Conservation (phyloP, 35 echinoderm and acorn worm genomes). For the Apostichopus japonicus region DNA sequence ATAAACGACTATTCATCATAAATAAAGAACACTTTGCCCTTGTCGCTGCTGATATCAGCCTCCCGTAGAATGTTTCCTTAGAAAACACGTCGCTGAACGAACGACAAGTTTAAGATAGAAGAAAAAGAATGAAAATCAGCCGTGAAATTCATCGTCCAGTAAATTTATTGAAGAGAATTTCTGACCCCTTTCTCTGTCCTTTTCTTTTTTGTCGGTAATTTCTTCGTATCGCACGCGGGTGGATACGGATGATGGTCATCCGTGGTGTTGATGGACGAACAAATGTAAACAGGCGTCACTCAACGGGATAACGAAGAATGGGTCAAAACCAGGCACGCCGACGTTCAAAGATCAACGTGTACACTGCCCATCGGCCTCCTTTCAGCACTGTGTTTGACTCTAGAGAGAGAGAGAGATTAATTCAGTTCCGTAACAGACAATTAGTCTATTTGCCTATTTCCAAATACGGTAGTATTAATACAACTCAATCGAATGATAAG, state of each 20-base stretch:
- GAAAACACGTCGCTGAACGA: not conserved
- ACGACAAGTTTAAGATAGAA: not conserved
- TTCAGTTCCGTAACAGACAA: too few relatives aligned
- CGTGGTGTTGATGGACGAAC: not conserved
- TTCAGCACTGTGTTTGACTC: too few relatives aligned
- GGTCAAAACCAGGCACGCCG: not conserved
- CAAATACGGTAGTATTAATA: too few relatives aligned
- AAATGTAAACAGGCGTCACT: not conserved
- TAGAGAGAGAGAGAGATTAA: too few relatives aligned
- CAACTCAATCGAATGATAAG: too few relatives aligned
- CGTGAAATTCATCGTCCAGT: not conserved
- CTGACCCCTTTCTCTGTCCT: not conserved
- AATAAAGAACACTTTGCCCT: not conserved
- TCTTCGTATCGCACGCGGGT: too few relatives aligned
- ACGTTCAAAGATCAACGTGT: too few relatives aligned
- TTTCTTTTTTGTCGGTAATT: too few relatives aligned
- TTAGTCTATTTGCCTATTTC: too few relatives aligned
- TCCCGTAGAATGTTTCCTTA: not conserved
- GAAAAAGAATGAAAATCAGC: not conserved
- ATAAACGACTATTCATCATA: slow-evolving; percentile 24
- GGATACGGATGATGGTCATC: not conserved
- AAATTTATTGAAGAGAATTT: not conserved
- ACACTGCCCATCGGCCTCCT: too few relatives aligned
- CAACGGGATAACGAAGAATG: not conserved
- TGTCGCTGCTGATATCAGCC: not conserved